Base-by-base conservation (phyloP, 1,140 invertebrate genomes). In the Scaptomyza montana region DNA sequence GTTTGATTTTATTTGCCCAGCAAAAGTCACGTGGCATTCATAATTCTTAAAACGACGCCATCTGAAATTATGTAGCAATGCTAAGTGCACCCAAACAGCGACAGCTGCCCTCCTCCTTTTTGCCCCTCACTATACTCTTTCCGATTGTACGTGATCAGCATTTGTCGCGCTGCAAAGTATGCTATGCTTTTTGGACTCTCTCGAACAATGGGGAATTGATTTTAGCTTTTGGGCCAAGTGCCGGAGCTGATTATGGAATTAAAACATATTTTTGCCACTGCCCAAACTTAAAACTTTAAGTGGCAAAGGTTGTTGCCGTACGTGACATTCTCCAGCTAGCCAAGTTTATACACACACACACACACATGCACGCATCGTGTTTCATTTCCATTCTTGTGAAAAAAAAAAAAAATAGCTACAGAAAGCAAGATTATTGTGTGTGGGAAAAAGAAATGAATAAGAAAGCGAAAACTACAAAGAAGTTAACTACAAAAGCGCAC, bases 21-120 rank as follows among this genome's bases (percentile, higher is more conserved):
- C 56, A 80, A 80, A 84, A 90, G 89, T 91, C 90, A 91, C 90
- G 90, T 91, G 90, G 90, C 90, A 87, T 91, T 91, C 90, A 91
- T 91, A 91, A 91, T 91, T 91, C 89, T 91, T 91, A 91, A 82
- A 91, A 91, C 78, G 84, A 75, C 85, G 89, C 82, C 75, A 86
- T 78, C 82, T 82, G 65, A 86, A 87, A 86, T 86, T 81, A 86
- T 86, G 82, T 86, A 81, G 82, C 82, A 87, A 82, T 87, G 82
- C 84, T 86, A 86, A 86, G 82, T 86, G 82, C 82, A 86, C 84
- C 78, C 82, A 78, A 81, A 78, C 74, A 70, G 53, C 57, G 59
- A 51, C 71, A 85, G 74, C 80, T 77, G 81, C 69, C 57, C 21
- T 25, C 16, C 8, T 2, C n/a, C n/a, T 30, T 28, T 53, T 30